Evolutionary conservation across 1,140 invertebrate genomes (phyloP), one percentile per base, ranked within the genome.

Genomic region (Cydia pomonella): DNA sequence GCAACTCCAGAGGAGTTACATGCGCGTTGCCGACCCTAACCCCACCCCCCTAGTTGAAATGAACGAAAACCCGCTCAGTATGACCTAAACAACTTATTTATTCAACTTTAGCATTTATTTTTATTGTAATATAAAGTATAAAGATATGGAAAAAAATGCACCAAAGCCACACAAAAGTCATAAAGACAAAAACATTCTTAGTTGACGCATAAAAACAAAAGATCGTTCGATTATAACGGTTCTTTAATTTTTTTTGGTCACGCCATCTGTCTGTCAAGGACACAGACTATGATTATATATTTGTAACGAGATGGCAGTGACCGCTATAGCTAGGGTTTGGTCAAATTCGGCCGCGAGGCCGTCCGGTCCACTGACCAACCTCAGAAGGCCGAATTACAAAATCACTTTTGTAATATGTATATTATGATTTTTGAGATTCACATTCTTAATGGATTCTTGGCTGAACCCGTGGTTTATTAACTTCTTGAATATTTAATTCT

Each of bases 211-310:
- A 44, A 44, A 23, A 59, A 59, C 7, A 59, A 74, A 76, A 79
- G 74, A 75, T 62, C 64, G 50, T 21, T n/a, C 44, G 53, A 66
- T 73, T 71, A 71, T 33, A 71, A 74, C 74, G 53, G 53, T 75
- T 27, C 38, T 25, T 50, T 53, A n/a, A 29, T 7, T 53, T 53
- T 18, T 53, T 66, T 29, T 16, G 12, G 16, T 66, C 64, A 69
- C n/a, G 64, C 64, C 64, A 69, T 38, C 29, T 33, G 18, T 33
- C 16, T 21, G 23, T 69, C 27, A 69, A 69, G 64, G 64, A 4
- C 64, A 33, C 13, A 21, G 0, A 69, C 7, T 66, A 18, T 33
- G 29, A 69, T 69, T 38, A 33, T 69, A 69, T 41, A 38, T 33
- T 18, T 69, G 64, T 29, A 69, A 69, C 64, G 64, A 29, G 27